Evolutionary conservation across 1,140 invertebrate genomes (phyloP).

Genomic region (Euglossa dilemma): DNA sequence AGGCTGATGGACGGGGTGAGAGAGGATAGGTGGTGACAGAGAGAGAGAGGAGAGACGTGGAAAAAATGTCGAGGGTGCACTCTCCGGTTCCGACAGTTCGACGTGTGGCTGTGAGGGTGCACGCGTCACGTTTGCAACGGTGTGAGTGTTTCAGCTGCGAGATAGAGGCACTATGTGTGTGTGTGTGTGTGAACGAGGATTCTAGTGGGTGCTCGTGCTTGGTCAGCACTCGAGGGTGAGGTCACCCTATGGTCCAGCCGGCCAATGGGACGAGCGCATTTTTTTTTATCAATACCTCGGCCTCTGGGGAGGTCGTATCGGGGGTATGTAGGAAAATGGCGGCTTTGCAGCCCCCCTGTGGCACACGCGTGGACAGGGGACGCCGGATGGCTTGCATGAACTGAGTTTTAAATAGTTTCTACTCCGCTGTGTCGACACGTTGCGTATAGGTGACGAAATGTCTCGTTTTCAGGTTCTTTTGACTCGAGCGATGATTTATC

Average conservation of each 20-base stretch:
- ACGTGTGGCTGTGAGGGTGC: constrained; percentile 30
- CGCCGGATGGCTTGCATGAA: too few relatives aligned
- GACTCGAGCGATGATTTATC: too few relatives aligned
- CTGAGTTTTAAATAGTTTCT: too few relatives aligned
- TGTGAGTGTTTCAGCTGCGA: background rate
- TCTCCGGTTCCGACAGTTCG: constrained; percentile 23
- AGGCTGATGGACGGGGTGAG: too few relatives aligned
- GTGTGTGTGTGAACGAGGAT: constrained; percentile 30
- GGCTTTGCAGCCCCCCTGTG: constrained; percentile 38
- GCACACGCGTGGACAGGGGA: background rate
- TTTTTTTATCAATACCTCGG: constrained; percentile 78
- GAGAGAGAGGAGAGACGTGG: constrained; percentile 12
- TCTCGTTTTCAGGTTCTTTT: too few relatives aligned
- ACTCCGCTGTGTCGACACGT: too few relatives aligned
- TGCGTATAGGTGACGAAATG: too few relatives aligned
- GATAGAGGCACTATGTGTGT: too few relatives aligned
- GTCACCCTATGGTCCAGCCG: constrained; percentile 79
- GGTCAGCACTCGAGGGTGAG: constrained; percentile 80
- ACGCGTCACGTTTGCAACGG: background rate
- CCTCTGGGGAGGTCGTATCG: constrained; percentile 70
- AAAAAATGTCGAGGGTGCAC: constrained; percentile 63
- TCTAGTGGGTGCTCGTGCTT: constrained; percentile 79
- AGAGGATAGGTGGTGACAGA: background rate
- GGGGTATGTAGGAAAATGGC: constrained; percentile 78
- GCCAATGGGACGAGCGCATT: constrained; percentile 77